Percentiles rank a stretch among this genome's conserved stretches.
These are phyloP conservation scores for Elymnias hypermnestra DNA, from an alignment of 1,140 invertebrate genomes.

Conservation along the genomic window DNA sequence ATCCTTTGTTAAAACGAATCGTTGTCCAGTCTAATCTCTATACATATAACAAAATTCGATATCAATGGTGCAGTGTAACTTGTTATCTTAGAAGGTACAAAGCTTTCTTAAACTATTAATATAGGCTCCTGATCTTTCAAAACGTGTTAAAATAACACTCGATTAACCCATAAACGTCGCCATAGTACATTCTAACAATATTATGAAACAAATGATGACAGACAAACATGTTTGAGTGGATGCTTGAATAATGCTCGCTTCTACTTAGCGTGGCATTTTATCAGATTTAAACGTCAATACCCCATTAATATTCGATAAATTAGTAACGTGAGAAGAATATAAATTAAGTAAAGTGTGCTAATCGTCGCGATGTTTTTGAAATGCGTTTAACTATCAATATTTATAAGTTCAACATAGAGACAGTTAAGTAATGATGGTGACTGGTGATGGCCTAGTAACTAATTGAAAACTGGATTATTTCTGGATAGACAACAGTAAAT, in stretches of 20 bases:
- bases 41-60: too few species aligned
- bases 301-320: constrained; percentile 15
- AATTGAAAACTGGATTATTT: background rate
- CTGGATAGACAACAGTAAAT: background rate
- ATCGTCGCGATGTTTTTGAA: constrained; percentile 2
- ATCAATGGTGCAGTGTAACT: too few species aligned
- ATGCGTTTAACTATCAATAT: background rate
- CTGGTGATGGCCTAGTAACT: background rate
- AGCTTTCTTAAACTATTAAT: too few species aligned
- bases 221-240: constrained; percentile 11
- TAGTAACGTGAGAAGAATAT: constrained; percentile 8
- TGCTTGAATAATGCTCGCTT: constrained; percentile 5
- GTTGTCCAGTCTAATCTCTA: too few species aligned
- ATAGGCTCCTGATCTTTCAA: too few species aligned
- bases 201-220: constrained; percentile 13
- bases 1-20: too few species aligned
- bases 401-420: background rate
- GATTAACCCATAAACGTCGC: background rate
- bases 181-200: background rate
- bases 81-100: too few species aligned
- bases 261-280: constrained; percentile 9
- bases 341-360: constrained; percentile 20
- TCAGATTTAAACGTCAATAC: constrained; percentile 15
- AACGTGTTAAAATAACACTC: too few species aligned
- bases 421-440: background rate